Evolutionary conservation across 1,140 invertebrate genomes (phyloP).

Genomic region (Drosophila busckii): DNA sequence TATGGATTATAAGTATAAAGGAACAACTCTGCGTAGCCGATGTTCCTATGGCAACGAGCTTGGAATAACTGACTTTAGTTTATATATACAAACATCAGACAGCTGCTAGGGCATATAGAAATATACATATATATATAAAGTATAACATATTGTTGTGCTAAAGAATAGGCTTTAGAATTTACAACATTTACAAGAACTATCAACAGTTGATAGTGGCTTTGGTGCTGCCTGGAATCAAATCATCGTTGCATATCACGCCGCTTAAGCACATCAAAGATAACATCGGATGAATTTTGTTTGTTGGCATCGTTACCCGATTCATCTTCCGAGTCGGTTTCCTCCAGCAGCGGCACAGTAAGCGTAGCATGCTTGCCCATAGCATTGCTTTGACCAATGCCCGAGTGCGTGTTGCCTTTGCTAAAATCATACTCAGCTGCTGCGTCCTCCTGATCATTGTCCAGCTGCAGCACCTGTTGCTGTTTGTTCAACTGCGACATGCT

Average conservation of each 20-base stretch:
- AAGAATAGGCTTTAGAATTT: slow-evolving; percentile 39
- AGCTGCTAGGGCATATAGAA: slow-evolving; percentile 3
- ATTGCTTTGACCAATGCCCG: slow-evolving; percentile 26
- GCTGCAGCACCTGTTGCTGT: slow-evolving; percentile 31
- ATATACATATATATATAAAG: slow-evolving; percentile 12
- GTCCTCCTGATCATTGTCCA: slow-evolving; percentile 55
- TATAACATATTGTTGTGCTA: slow-evolving; percentile 13
- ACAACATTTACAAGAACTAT: slow-evolving; percentile 65
- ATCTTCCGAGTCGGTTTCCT: slow-evolving; percentile 69
- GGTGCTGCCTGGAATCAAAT: slow-evolving; percentile 10
- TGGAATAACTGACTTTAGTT: slow-evolving; percentile 7
- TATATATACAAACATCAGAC: slow-evolving; percentile 10
- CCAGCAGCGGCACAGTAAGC: slow-evolving; percentile 61
- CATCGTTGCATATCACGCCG: slow-evolving; percentile 75
- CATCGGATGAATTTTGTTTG: slow-evolving; percentile 74
- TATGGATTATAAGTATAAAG: too few relatives aligned
- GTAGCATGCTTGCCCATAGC: slow-evolving; percentile 25
- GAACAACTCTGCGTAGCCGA: too few relatives aligned
- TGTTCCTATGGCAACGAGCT: too few relatives aligned
- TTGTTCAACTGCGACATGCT: slow-evolving; percentile 47
- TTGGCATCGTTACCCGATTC: slow-evolving; percentile 44
- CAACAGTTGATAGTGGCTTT: slow-evolving; percentile 8
- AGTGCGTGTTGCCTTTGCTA: slow-evolving; percentile 32
- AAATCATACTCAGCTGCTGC: slow-evolving; percentile 51
- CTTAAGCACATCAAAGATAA: slow-evolving; percentile 77